Percentiles rank a stretch among this genome's conserved stretches.
These are phyloP conservation scores for Prionace glauca DNA, from an alignment of 2,797 vertebrate species.

Conservation along the genomic window DNA sequence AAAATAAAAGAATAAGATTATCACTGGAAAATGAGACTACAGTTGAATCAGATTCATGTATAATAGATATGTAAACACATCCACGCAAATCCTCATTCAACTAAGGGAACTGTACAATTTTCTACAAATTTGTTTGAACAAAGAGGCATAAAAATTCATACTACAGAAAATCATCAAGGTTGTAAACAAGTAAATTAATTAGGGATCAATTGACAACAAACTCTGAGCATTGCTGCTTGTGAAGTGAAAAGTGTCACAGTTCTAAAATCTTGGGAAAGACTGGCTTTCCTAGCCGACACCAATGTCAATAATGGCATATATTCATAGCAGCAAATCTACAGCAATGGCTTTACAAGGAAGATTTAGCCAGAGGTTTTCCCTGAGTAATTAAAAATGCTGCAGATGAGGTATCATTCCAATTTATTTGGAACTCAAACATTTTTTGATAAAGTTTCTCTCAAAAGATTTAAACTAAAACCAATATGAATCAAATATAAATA, in stretches of 20 bases:
- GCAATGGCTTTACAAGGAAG: background rate
- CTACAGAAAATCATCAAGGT: background rate
- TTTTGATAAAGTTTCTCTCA: background rate
- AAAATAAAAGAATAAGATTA: constrained; percentile 35
- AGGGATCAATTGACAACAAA: background rate
- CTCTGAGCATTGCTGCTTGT: background rate
- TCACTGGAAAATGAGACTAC: background rate
- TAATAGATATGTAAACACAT: background rate
- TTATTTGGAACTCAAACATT: background rate
- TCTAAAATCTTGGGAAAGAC: background rate
- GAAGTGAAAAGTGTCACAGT: background rate
- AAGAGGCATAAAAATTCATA: background rate
- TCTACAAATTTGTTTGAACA: background rate
- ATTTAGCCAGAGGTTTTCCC: background rate
- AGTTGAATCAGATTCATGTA: background rate
- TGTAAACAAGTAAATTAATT: background rate
- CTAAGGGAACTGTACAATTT: background rate
- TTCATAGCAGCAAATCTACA: background rate
- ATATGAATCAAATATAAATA: background rate
- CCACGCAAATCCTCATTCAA: background rate
- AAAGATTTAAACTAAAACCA: background rate
- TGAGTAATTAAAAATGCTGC: background rate
- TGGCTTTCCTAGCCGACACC: background rate
- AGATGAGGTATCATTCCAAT: background rate
- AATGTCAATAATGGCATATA: background rate